A percentile compares a stretch with the other conserved stretches of the same genome.
Evolutionary conservation across 2,888 invertebrate species (phyloP).

Genomic region (Calliopum simillimum): DNA sequence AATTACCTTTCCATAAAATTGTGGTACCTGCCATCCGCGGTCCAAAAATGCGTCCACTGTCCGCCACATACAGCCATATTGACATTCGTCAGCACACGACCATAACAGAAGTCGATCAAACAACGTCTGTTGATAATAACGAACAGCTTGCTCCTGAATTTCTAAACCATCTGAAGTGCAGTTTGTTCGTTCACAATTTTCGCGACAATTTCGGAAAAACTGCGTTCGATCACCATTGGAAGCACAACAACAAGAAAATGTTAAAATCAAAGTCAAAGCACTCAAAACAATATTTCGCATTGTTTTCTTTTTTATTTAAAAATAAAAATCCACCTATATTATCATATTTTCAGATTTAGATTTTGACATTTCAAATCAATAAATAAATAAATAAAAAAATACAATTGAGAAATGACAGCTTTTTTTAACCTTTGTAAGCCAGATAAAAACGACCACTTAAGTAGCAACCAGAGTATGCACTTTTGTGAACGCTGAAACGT

Average conservation of each 20-base stretch:
- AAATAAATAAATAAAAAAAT: too few relatives aligned
- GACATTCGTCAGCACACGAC: constrained; percentile 90
- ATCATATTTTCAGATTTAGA: constrained; percentile 5
- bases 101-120: constrained; percentile 73
- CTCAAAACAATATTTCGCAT: constrained; percentile 34
- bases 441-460: too few relatives aligned
- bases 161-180: constrained; percentile 67
- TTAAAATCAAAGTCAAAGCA: constrained; percentile 37
- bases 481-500: too few relatives aligned
- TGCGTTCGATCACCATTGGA: constrained; percentile 70
- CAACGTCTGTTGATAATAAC: constrained; percentile 60
- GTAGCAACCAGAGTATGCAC: too few relatives aligned
- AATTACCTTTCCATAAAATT: constrained; percentile 93
- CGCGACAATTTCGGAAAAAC: constrained; percentile 68
- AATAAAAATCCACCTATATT: not conserved
- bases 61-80: constrained; percentile 93
- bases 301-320: not conserved
- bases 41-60: constrained; percentile 83
- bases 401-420: too few relatives aligned
- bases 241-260: constrained; percentile 41
- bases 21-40: constrained; percentile 80
- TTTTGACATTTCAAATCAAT: constrained; percentile 29
- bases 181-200: constrained; percentile 67
- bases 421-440: too few relatives aligned
- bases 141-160: constrained; percentile 61